Conservation (phyloP, 2,113 vertebrate species). For the Chloropsis cyanopogon region DNA sequence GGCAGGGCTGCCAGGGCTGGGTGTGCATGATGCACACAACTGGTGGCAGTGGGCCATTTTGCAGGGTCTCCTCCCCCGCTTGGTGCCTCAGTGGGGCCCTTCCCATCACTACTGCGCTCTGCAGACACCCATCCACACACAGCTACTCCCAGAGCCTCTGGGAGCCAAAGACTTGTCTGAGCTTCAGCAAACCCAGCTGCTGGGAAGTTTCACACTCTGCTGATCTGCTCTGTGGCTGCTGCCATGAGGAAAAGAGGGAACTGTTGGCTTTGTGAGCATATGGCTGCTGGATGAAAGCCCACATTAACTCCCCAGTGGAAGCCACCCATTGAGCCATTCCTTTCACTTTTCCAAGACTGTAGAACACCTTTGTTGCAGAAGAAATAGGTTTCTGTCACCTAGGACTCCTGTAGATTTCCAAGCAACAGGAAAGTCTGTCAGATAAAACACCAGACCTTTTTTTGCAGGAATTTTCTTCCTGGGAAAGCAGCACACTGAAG, state of each 20-base stretch:
- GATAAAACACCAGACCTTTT: background rate
- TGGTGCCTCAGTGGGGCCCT: background rate
- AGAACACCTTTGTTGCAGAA: background rate
- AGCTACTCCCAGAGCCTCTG: background rate
- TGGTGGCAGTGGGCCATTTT: background rate
- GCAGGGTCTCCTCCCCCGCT: background rate
- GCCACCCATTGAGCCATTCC: background rate
- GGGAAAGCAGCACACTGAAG: background rate
- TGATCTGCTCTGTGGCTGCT: background rate
- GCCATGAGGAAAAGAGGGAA: background rate
- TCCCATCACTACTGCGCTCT: background rate
- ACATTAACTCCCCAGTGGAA: background rate
- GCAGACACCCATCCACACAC: background rate
- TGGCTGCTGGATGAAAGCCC: background rate
- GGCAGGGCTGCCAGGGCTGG: background rate
- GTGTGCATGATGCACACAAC: rapidly evolving
- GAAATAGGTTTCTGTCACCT: background rate
- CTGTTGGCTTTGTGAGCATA: background rate
- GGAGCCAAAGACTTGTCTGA: background rate
- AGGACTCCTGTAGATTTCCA: background rate
- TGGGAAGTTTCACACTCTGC: background rate
- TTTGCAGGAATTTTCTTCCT: background rate
- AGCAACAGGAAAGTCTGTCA: background rate
- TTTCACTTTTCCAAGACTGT: background rate
- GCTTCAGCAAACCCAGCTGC: background rate